Base-by-base conservation (phyloP, 2,797 vertebrate species). In the Kryptolebias ocellatus region DNA sequence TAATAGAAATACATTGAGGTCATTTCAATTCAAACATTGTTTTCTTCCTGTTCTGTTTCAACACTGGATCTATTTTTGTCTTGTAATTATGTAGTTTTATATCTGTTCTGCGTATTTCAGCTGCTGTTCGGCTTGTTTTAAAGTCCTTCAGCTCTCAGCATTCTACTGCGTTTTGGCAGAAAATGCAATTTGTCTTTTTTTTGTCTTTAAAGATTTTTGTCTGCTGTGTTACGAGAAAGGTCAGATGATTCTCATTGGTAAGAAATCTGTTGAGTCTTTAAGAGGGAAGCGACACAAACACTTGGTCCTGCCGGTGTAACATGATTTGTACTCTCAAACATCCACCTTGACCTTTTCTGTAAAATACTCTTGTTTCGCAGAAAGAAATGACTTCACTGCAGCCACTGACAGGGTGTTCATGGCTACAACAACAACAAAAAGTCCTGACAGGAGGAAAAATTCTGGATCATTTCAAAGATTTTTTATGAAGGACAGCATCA, bases 341-440 rank as follows among this genome's bases (percentile, higher is more conserved):
- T 50, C 46, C 64, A 5, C 10, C n/a, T 8, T 50, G 55, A 80
- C 53, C 60, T 67, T 73, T 74, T 53, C 50, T 42, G 2, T 28
- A 14, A 65, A 50, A 63, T 4, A 28, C 44, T 63, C 58, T 58
- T 1, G 12, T 20, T 50, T 50, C 17, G 16, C 10, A 57, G 20
- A 59, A 66, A 74, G 39, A 3, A 49, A 2, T 18, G 11, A 10
- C 37, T 56, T 76, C 44, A 37, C 50, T 60, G 9, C 47, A 29
- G 20, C 20, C 1, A 10, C 47, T 12, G 27, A 37, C 24, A 18
- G 8, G 34, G 20, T 29, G 29, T 42, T 42, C 16, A n/a, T 16
- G 16, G 27, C 24, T 34, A 9, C 31, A 34, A 34, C 20, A 24
- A 24, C 5, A 6, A 15, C 18, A 47, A 24, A 50, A 57, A 7